phyloP scores from a whole-genome alignment of 2,797 vertebrate genomes.

The Melanotaenia trifasciata region DNA sequence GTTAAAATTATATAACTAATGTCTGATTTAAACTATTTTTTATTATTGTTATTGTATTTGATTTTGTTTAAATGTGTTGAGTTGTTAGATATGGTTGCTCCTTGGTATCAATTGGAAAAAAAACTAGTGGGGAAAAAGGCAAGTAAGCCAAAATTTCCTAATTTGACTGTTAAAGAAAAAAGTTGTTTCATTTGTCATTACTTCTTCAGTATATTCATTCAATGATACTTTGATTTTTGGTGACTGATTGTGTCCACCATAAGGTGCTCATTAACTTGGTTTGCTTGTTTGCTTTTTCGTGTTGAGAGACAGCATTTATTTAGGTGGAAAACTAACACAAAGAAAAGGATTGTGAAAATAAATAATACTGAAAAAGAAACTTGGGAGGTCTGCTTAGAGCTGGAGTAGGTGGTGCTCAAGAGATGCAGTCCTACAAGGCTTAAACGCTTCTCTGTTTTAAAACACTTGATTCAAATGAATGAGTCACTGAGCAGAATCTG shows the following conservation, averaged over 20 bases:
- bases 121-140: background rate
- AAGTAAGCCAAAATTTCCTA: too few relatives aligned
- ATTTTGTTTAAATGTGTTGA: background rate
- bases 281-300: background rate
- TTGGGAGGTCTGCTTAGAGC: background rate
- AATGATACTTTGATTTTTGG: constrained; percentile 9
- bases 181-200: constrained; percentile 3
- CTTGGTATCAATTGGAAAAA: background rate
- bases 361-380: constrained; percentile 12
- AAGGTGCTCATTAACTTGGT: background rate
- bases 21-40: background rate
- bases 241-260: constrained; percentile 1
- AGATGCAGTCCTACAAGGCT: too few relatives aligned
- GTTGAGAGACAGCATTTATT: constrained; percentile 18
- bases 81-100: background rate
- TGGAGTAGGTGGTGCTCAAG: too few relatives aligned
- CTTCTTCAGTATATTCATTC: background rate
- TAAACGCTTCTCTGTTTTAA: too few relatives aligned
- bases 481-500: too few relatives aligned
- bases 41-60: background rate
- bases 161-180: too few relatives aligned
- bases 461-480: too few relatives aligned
- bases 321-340: background rate
- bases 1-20: background rate
- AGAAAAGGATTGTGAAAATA: constrained; percentile 1